Base-by-base conservation (phyloP, 2,888 invertebrate species). In the Clepsis dumicolana region DNA sequence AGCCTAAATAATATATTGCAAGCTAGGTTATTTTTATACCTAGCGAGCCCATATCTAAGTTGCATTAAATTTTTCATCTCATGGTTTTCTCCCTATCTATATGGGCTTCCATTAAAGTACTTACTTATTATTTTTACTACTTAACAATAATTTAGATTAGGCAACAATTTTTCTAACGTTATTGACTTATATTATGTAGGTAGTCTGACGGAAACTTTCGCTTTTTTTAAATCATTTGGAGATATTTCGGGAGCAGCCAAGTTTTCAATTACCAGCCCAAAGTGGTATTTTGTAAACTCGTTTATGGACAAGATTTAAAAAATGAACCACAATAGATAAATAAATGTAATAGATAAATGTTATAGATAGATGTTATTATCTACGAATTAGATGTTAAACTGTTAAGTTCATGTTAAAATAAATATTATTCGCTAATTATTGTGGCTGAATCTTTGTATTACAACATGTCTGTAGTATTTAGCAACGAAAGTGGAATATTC, bases 61-160 rank as follows among this genome's bases (percentile, higher is more conserved):
- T 35, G 59, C 14, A 16, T 35, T 48, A 21, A 10, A 35, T 54
- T 65, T 65, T 4, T 38, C 0, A 25, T n/a, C 29, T 44, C 27
- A 12, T 60, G 25, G n/a, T 25, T 32, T 24, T 44, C 44, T 53
- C n/a, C 5, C 38, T 29, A 24, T 50, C 16, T 44, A 4, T 38
- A 25, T 52, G 63, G 63, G 67, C 67, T 63, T 62, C 62, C 56
- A 52, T 57, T 54, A 29, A 52, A 21, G 62, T 67, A 67, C 61
- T 41, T 65, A 59, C 38, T 27, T 10, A 29, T 50, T 54, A 21
- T 32, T 62, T 52, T 61, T 48, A 60, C 35, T 25, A n/a, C n/a
- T n/a, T n/a, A 63, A 53, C 44, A 18, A 63, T 54, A 25, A 24
- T 35, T 35, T 35, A 56, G 32, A 56, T 14, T 21, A 35, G 35